These are phyloP conservation scores for Hipposideros larvatus DNA, from an alignment of 2,797 vertebrate genomes.

Conservation along the genomic window DNA sequence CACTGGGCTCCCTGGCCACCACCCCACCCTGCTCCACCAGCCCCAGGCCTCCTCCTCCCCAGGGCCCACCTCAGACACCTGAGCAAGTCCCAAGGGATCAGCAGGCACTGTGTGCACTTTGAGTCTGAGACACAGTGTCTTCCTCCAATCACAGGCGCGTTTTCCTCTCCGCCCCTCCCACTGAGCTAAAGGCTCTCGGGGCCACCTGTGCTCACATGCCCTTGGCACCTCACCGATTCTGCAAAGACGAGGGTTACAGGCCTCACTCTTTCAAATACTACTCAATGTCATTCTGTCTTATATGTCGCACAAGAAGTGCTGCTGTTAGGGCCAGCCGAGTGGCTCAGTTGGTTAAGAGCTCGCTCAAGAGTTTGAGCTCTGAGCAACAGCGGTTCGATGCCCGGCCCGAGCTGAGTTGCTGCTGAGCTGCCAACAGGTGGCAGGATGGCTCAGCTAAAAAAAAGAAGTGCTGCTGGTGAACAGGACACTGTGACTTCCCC, in stretches of 20 bases:
- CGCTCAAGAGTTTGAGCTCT: too few relatives aligned
- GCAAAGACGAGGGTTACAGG: too few relatives aligned
- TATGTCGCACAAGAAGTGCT: background rate
- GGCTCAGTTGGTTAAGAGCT: too few relatives aligned
- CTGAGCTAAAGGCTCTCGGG: background rate
- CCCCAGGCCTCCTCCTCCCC: background rate
- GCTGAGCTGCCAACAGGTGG: too few relatives aligned
- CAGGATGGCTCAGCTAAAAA: too few relatives aligned
- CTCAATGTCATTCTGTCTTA: background rate
- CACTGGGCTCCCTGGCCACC: background rate
- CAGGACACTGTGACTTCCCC: background rate
- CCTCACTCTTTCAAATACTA: background rate
- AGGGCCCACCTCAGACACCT: background rate
- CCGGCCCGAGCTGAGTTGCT: too few relatives aligned
- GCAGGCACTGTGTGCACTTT: background rate
- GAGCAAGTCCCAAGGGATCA: background rate
- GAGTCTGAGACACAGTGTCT: background rate
- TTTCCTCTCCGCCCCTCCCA: rapidly evolving
- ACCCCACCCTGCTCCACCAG: background rate
- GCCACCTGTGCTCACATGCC: background rate
- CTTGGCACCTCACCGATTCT: background rate
- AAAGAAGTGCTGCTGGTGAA: too few relatives aligned
- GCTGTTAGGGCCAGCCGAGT: too few relatives aligned
- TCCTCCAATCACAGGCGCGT: background rate
- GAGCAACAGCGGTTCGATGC: too few relatives aligned